Percentiles rank a stretch among this genome's conserved stretches.
phyloP scores from a whole-genome alignment of 2,888 invertebrate species.

The Drosophila tripunctata region DNA sequence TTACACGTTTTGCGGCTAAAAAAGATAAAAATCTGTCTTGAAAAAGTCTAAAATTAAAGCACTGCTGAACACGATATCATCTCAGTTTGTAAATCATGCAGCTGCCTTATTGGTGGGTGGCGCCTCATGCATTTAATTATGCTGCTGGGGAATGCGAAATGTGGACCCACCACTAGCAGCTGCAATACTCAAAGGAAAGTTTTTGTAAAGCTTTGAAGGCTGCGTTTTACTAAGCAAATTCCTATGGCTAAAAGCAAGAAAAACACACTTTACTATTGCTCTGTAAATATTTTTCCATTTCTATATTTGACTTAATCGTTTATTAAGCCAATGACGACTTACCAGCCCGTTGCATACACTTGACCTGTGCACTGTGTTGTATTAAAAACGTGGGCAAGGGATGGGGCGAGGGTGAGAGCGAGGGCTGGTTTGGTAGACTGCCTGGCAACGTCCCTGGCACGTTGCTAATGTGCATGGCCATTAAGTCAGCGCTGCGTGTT shows the following conservation, averaged over 20 bases:
- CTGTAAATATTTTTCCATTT: slow-evolving; percentile 72
- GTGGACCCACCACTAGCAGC: slow-evolving; percentile 2
- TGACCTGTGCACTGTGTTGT: slow-evolving; percentile 27
- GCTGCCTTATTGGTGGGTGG: slow-evolving; percentile 20
- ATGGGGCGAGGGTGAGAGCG: too few species aligned
- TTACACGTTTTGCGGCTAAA: too few species aligned
- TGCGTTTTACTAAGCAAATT: slow-evolving; percentile 50
- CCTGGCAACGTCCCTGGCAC: slow-evolving; percentile 53
- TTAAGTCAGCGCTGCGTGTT: slow-evolving; percentile 77
- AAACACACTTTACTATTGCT: slow-evolving; percentile 49
- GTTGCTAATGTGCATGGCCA: slow-evolving; percentile 78
- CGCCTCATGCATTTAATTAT: slow-evolving; percentile 16
- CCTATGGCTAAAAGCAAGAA: slow-evolving; percentile 34
- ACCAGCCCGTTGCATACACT: slow-evolving; percentile 31
- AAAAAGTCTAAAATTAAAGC: too few species aligned
- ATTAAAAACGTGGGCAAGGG: not conserved
- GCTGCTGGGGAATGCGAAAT: not conserved
- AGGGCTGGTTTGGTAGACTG: slow-evolving; percentile 2
- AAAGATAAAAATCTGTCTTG: too few species aligned
- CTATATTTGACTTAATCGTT: slow-evolving; percentile 64
- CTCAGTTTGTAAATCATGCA: slow-evolving; percentile 17
- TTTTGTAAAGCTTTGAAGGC: slow-evolving; percentile 35
- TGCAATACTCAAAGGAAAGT: slow-evolving; percentile 43
- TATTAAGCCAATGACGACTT: slow-evolving; percentile 66
- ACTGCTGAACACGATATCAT: not conserved